A percentile compares a stretch with the other conserved stretches of the same genome.
Evolutionary conservation across 2,113 vertebrate genomes (phyloP).

Genomic region (Urocitellus parryii): DNA sequence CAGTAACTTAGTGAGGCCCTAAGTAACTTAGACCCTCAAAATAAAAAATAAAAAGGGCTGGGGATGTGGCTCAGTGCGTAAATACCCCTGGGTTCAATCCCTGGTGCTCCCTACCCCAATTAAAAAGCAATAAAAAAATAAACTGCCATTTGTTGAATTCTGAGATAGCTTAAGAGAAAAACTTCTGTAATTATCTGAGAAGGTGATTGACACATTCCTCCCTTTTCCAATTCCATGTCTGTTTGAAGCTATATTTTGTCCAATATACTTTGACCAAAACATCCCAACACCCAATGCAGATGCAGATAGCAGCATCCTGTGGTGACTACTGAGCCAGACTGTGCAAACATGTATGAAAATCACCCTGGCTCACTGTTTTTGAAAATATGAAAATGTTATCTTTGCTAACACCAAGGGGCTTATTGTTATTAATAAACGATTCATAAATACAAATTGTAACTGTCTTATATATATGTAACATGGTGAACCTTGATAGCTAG

Average conservation of each 20-base stretch:
- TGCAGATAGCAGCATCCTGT: background rate
- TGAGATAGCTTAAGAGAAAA: conserved; percentile 32
- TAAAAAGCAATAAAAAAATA: no score
- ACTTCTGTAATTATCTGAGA: background rate
- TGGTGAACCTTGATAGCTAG: background rate
- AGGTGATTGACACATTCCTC: background rate
- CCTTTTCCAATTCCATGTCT: background rate
- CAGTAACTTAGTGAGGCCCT: no score
- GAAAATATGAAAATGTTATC: conserved; percentile 27
- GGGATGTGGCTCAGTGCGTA: no score
- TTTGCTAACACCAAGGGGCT: background rate
- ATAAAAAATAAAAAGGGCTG: no score
- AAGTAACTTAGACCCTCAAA: no score
- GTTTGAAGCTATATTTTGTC: background rate
- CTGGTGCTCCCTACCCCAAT: no score
- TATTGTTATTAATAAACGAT: background rate
- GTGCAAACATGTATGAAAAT: background rate
- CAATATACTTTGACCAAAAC: background rate
- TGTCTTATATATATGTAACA: background rate
- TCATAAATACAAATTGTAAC: background rate
- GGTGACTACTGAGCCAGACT: background rate
- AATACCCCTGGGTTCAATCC: no score
- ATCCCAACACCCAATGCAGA: background rate
- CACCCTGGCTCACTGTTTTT: background rate
- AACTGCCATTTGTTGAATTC: conserved; percentile 20